These are phyloP conservation scores for Phaonia tiefii DNA, from an alignment of 2,888 invertebrate species.

Conservation along the genomic window DNA sequence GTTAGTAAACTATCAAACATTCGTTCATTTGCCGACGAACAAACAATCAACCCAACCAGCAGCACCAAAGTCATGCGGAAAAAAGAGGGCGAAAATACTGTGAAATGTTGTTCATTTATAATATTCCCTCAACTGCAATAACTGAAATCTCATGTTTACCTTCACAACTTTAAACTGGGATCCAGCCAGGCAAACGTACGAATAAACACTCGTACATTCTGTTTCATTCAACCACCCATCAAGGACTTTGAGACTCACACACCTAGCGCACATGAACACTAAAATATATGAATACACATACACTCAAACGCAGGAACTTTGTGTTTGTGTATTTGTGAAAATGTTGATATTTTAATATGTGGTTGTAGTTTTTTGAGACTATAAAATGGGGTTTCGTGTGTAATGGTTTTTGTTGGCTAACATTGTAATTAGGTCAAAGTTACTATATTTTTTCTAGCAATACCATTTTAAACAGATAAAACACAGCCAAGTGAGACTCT, in stretches of 20 bases:
- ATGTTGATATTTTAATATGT: conserved; percentile 65
- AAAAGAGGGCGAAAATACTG: not conserved
- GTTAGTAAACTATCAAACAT: conserved; percentile 23
- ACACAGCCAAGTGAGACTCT: too few species aligned
- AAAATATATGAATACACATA: conserved; percentile 20
- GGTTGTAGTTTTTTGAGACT: conserved; percentile 64
- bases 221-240: not conserved
- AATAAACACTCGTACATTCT: too few species aligned
- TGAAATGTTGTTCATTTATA: conserved; percentile 19
- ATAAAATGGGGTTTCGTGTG: conserved; percentile 62
- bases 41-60: not conserved
- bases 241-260: conserved; percentile 27
- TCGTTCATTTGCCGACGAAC: conserved; percentile 12
- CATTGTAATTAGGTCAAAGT: conserved; percentile 66
- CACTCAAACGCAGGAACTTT: not conserved
- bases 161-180: conserved; percentile 37
- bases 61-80: too few species aligned
- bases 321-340: conserved; percentile 45
- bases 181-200: conserved; percentile 18
- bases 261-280: conserved; percentile 48
- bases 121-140: conserved; percentile 51
- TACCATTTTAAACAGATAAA: too few species aligned
- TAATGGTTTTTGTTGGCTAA: conserved; percentile 61
- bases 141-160: conserved; percentile 54
- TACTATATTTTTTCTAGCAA: conserved; percentile 37